A percentile compares a stretch with the other conserved stretches of the same genome.
Evolutionary conservation across 1,140 invertebrate genomes (phyloP).

Genomic region (Zelostemma sp.): DNA sequence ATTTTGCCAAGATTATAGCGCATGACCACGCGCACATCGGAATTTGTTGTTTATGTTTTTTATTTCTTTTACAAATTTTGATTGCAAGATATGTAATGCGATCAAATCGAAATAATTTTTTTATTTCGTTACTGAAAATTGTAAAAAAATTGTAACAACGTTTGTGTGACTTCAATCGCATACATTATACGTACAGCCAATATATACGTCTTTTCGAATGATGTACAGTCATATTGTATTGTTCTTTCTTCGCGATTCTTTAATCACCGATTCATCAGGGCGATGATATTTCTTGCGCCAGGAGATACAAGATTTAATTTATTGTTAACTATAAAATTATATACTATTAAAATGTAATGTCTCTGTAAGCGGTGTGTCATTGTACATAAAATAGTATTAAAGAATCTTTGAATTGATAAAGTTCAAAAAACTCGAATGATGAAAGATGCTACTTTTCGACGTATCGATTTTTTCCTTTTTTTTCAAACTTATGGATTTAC

Average conservation of each 20-base stretch:
- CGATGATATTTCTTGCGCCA: conserved; percentile 6
- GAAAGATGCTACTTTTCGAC: conserved; percentile 13
- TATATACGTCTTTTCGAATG: conserved; percentile 51
- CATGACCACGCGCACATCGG: too few relatives aligned
- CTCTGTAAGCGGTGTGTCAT: conserved; percentile 62
- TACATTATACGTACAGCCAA: conserved; percentile 44
- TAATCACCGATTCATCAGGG: conserved; percentile 29
- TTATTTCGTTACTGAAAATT: not conserved
- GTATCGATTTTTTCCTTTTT: not conserved
- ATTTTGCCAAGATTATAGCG: not conserved
- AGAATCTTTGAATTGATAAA: conserved; percentile 54
- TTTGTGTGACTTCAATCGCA: conserved; percentile 25
- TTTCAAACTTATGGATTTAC: not conserved
- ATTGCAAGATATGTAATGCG: not conserved
- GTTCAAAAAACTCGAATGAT: conserved; percentile 47
- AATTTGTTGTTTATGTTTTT: too few relatives aligned
- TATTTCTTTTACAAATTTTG: not conserved
- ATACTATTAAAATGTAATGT: conserved; percentile 54
- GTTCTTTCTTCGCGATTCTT: conserved; percentile 31
- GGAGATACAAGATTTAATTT: conserved; percentile 54
- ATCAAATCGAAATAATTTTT: not conserved
- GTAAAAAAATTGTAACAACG: not conserved
- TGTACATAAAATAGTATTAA: conserved; percentile 67
- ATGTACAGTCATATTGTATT: conserved; percentile 54
- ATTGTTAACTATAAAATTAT: conserved; percentile 54